These are phyloP conservation scores for Penaeus monodon DNA, from an alignment of 2,888 invertebrate genomes.

Conservation along the genomic window DNA sequence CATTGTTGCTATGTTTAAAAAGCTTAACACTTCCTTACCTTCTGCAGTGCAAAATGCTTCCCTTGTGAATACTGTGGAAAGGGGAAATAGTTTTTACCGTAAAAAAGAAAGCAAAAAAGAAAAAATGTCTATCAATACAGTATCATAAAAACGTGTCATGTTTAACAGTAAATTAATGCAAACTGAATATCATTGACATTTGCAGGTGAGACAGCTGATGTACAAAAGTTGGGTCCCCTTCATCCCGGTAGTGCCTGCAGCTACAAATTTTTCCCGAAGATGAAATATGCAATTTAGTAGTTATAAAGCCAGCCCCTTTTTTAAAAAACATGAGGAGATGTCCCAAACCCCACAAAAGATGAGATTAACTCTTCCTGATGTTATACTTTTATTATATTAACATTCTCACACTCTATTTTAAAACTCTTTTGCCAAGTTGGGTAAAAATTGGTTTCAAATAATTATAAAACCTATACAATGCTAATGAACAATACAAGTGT, in stretches of 20 bases:
- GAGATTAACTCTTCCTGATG: no score
- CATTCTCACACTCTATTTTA: no score
- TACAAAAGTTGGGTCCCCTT: constrained; percentile 77
- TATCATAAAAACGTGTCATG: background rate
- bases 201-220: constrained; percentile 77
- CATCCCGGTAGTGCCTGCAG: constrained; percentile 70
- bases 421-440: no score
- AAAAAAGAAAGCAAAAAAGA: constrained; percentile 16
- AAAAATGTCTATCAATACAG: background rate
- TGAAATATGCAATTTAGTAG: background rate
- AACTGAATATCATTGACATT: constrained; percentile 82
- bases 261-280: constrained; percentile 46
- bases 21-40: constrained; percentile 79
- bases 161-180: no score
- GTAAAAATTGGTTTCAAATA: no score
- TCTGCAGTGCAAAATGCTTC: constrained; percentile 77
- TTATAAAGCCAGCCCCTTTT: no score
- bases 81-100: background rate
- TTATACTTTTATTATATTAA: no score
- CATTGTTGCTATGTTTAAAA: constrained; percentile 76
- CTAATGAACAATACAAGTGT: no score
- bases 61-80: constrained; percentile 77
- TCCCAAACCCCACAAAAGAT: no score
- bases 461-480: no score
- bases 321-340: no score